These are phyloP conservation scores for Motacilla tschutschensis DNA, from an alignment of 2,113 vertebrate genomes.

Conservation along the genomic window DNA sequence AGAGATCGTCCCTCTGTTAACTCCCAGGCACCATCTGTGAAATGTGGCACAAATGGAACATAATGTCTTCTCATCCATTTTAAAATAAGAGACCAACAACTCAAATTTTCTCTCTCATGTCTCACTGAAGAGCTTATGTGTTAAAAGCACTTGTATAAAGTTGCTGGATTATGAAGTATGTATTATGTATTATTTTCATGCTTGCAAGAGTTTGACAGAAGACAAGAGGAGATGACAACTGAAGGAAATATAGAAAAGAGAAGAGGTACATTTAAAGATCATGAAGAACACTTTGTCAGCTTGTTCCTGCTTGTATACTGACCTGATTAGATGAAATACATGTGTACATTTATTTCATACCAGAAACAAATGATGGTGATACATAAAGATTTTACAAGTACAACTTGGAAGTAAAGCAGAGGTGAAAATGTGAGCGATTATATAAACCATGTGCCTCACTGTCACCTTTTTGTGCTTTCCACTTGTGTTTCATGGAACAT, in stretches of 20 bases:
- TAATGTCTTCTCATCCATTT: not conserved
- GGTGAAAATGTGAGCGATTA: not conserved
- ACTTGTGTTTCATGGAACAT: not conserved
- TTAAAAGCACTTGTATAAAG: conserved; percentile 16
- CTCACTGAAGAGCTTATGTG: not conserved
- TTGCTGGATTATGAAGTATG: not conserved
- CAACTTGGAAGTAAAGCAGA: not conserved
- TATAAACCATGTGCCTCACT: not conserved
- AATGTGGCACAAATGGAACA: not conserved
- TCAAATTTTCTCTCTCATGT: conserved; percentile 5
- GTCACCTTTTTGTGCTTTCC: not conserved
- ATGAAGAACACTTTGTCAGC: not conserved
- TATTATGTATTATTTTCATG: conserved; percentile 45
- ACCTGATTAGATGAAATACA: conserved; percentile 11
- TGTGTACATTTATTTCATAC: not conserved
- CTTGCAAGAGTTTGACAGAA: not conserved
- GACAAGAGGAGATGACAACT: not conserved
- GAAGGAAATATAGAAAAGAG: not conserved
- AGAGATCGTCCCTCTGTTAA: not conserved
- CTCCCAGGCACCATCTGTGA: rapidly evolving
- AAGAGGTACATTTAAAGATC: conserved; percentile 2
- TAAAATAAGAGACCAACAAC: conserved; percentile 7
- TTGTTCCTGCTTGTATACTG: not conserved
- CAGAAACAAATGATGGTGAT: not conserved
- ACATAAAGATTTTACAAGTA: not conserved